Conservation (phyloP, 92 coral and sea anemone species). For the Hydrozoanthus gracilis region DNA sequence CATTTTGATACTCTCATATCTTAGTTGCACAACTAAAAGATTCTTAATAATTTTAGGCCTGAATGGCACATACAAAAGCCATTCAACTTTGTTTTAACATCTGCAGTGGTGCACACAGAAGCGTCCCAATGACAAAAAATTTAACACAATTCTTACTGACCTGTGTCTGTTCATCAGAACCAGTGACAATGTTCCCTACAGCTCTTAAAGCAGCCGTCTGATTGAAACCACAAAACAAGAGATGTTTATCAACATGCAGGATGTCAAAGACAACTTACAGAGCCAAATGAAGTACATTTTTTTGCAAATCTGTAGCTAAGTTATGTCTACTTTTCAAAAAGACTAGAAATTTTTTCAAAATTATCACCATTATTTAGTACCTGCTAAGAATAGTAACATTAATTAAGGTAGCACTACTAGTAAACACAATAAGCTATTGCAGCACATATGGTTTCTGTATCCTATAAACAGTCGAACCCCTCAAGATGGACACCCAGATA, state of each 20-base stretch:
- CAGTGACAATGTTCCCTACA: conserved; percentile 98
- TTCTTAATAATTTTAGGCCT: too few relatives aligned
- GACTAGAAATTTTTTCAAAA: too few relatives aligned
- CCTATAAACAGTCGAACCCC: not conserved
- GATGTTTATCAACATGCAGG: too few relatives aligned
- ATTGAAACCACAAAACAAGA: not conserved
- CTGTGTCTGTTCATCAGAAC: conserved; percentile 98
- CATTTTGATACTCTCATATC: too few relatives aligned
- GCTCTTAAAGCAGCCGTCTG: conserved; percentile 99
- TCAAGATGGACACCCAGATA: not conserved
- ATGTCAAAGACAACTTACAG: too few relatives aligned
- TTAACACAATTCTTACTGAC: conserved; percentile 41
- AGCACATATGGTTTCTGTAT: not conserved
- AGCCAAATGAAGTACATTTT: too few relatives aligned
- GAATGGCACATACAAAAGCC: too few relatives aligned
- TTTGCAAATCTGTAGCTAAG: too few relatives aligned
- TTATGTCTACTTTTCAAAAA: too few relatives aligned
- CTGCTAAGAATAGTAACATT: not conserved
- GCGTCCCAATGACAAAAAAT: not conserved
- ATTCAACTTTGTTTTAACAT: too few relatives aligned
- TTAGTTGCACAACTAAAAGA: too few relatives aligned
- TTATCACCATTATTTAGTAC: not conserved
- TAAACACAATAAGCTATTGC: not conserved
- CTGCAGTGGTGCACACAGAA: too few relatives aligned
- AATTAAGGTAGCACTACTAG: not conserved